A percentile compares a stretch with the other conserved stretches of the same genome.
phyloP scores from a whole-genome alignment of 2,113 vertebrate species.

The Entomyzon cyanotis region DNA sequence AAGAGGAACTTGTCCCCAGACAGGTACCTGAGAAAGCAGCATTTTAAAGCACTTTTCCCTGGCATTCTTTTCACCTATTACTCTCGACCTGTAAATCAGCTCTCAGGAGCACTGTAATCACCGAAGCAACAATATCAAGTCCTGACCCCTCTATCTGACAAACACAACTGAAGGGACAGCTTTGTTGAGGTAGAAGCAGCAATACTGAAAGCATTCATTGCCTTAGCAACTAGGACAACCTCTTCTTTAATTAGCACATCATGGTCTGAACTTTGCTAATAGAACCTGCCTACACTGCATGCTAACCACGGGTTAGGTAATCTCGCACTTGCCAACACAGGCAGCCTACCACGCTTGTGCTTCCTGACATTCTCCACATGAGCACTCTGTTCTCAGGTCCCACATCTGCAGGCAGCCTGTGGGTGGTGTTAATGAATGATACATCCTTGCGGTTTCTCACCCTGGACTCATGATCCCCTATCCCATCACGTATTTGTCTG shows the following conservation, averaged over 20 bases:
- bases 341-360: conserved; percentile 16
- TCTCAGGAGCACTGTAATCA: neutral
- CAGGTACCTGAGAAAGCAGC: neutral
- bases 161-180: neutral
- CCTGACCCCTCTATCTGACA: neutral
- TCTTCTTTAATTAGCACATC: conserved; percentile 55
- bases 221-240: conserved; percentile 55
- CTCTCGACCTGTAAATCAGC: neutral
- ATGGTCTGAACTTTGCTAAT: conserved; percentile 49
- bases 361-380: conserved; percentile 19
- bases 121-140: neutral
- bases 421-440: conserved; percentile 43
- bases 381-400: conserved; percentile 25
- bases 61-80: neutral
- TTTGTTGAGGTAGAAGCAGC: neutral
- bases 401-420: conserved; percentile 56
- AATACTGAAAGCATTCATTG: conserved; percentile 22
- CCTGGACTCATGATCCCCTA: neutral
- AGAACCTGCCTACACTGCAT: conserved; percentile 34
- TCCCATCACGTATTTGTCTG: neutral
- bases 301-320: conserved; percentile 34
- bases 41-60: neutral
- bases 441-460: conserved; percentile 27
- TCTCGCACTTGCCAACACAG: neutral
- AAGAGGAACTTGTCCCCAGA: neutral